Evolutionary conservation across 2,113 vertebrate genomes (phyloP).

Genomic region (Canis aureus): DNA sequence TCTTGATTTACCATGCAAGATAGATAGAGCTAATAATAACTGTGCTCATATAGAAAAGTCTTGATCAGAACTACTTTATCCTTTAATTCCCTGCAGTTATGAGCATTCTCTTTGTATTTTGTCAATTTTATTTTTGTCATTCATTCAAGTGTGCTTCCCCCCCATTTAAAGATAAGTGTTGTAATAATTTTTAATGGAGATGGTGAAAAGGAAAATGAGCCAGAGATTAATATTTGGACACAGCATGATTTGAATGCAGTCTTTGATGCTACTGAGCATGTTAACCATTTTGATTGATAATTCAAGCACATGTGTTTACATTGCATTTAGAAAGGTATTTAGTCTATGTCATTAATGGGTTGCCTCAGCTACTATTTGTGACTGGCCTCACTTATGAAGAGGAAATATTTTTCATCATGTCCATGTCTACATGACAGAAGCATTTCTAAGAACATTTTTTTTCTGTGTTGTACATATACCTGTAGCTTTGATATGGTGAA

Average conservation of each 20-base stretch:
- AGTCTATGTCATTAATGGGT: conserved; percentile 40
- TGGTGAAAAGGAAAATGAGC: conserved; percentile 46
- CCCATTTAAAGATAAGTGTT: conserved; percentile 59
- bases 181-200: conserved; percentile 65
- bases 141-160: conserved; percentile 18
- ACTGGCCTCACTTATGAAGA: conserved; percentile 47
- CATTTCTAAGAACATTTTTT: conserved; percentile 10
- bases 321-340: conserved; percentile 53
- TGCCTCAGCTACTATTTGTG: conserved; percentile 44
- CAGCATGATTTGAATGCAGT: conserved; percentile 42
- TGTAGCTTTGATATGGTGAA: conserved; percentile 3
- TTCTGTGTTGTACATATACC: background rate
- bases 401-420: conserved; percentile 45
- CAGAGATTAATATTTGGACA: conserved; percentile 65
- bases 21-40: conserved; percentile 66
- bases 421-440: conserved; percentile 21
- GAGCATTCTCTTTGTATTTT: conserved; percentile 56
- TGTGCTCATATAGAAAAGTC: conserved; percentile 29
- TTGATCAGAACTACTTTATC: conserved; percentile 25
- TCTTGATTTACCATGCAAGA: conserved; percentile 71
- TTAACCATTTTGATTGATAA: conserved; percentile 67
- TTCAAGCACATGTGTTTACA: conserved; percentile 59
- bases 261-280: conserved; percentile 22
- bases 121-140: conserved; percentile 63
- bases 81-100: background rate